Evolutionary conservation across 2,888 invertebrate species (phyloP), one percentile per base, ranked within the genome.

Genomic region (Agrochola macilenta): DNA sequence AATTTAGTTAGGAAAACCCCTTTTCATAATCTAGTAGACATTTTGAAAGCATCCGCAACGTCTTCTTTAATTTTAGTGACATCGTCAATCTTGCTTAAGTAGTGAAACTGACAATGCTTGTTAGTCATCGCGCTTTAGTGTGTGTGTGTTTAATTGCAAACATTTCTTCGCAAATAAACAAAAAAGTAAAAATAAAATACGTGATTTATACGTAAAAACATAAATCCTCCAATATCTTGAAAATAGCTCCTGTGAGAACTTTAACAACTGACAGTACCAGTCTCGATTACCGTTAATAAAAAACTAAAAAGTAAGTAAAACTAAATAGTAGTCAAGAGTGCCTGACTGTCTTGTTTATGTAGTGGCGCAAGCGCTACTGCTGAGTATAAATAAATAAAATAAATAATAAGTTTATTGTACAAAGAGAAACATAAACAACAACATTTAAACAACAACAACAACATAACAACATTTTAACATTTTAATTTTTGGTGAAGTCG

Each of bases 171-270:
- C 35, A 35, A 35, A 35, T 5, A 4, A 4, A 35, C 35, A 35
- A 30, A 30, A 1, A 30, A 1, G 3, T 2, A 30, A 30, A 30
- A 30, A 2, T 30, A 30, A 30, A 39, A 74, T 30, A 30, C n/a
- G 17, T 9, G 14, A n/a, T 74, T 54, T 46, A 46, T 63, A 17
- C 14, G 5, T 30, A n/a, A 23, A 43, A 20, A 64, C 5, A 46
- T 46, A 64, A 35, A 35, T 35, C 9, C 11, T 46, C n/a, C n/a
- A 63, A 75, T 75, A 46, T 26, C 30, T 75, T n/a, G 60, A 23
- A 39, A 60, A 74, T 52, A 52, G 8, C 46, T 26, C 46, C 23
- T 23, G 52, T 79, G 65, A 72, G 43, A 81, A 68, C 20, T 46
- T n/a, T 43, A 49, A 23, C 66, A 70, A 23, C 69, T 81, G 76